phyloP scores from a whole-genome alignment of 2,888 invertebrate species.

The Caenorhabditis wallacei region DNA sequence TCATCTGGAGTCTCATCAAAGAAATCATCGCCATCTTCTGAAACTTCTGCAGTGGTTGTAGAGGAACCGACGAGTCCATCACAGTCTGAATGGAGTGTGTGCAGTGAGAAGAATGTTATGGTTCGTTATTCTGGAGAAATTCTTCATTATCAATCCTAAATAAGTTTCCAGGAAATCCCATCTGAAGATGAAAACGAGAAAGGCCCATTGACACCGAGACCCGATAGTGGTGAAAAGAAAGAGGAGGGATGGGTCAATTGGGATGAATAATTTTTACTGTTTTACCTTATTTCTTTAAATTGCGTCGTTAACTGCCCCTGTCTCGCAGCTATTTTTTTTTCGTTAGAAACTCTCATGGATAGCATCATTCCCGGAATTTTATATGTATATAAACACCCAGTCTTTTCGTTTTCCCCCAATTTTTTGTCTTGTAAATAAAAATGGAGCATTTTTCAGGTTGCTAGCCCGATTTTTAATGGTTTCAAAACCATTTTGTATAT shows the following conservation, averaged over 20 bases:
- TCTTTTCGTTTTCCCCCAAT: background rate
- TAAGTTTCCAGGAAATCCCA: slow-evolving; percentile 58
- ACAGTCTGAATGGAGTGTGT: slow-evolving; percentile 75
- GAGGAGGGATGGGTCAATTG: slow-evolving; percentile 76
- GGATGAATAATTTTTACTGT: slow-evolving; percentile 68
- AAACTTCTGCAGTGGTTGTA: slow-evolving; percentile 60
- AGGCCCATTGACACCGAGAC: slow-evolving; percentile 65
- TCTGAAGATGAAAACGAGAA: slow-evolving; percentile 60
- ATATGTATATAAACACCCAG: slow-evolving; percentile 51
- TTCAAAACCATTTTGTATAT: background rate
- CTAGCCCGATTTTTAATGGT: background rate
- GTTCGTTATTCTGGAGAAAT: slow-evolving; percentile 32
- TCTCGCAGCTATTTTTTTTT: slow-evolving; percentile 1
- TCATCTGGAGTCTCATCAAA: slow-evolving; percentile 43
- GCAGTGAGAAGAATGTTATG: slow-evolving; percentile 73
- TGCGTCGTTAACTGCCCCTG: slow-evolving; percentile 10
- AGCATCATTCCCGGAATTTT: slow-evolving; percentile 24
- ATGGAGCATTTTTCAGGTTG: background rate
- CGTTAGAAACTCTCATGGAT: slow-evolving; percentile 26
- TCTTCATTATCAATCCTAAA: background rate
- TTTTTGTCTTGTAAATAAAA: slow-evolving; percentile 53
- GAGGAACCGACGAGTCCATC: slow-evolving; percentile 74
- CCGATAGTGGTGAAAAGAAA: slow-evolving; percentile 55
- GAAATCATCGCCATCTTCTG: slow-evolving; percentile 60
- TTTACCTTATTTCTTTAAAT: slow-evolving; percentile 23